Evolutionary conservation across 1,140 invertebrate genomes (phyloP).

Genomic region (Cyclina sinensis): DNA sequence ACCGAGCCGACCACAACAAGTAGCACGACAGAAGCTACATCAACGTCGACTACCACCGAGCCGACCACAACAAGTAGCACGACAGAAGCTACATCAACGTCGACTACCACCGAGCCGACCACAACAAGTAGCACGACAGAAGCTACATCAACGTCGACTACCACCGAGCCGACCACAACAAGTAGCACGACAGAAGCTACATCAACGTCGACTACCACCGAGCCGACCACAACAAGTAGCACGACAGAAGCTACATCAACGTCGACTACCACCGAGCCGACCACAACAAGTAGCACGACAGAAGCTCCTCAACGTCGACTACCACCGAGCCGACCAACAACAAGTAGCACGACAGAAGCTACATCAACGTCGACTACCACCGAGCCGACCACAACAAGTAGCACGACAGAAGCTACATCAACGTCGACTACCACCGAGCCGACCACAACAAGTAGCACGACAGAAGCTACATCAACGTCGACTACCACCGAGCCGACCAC

Average conservation of each 20-base stretch:
- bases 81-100: not conserved
- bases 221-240: not conserved
- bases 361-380: too few species aligned
- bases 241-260: not conserved
- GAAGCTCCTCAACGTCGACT: not conserved
- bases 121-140: not conserved
- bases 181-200: not conserved
- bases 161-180: not conserved
- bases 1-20: not conserved
- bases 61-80: not conserved
- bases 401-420: slow-evolving; percentile 21
- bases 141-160: not conserved
- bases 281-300: slow-evolving; percentile 3
- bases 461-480: slow-evolving; percentile 58
- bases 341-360: slow-evolving; percentile 24
- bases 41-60: not conserved
- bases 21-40: not conserved
- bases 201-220: not conserved
- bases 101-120: not conserved
- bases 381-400: slow-evolving; percentile 63
- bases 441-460: slow-evolving; percentile 67
- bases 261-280: not conserved
- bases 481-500: slow-evolving; percentile 40
- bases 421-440: slow-evolving; percentile 42
- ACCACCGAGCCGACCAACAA: slow-evolving; percentile 29